These are phyloP conservation scores for Xerus inauris DNA, from an alignment of 2,113 vertebrate species.

Conservation along the genomic window DNA sequence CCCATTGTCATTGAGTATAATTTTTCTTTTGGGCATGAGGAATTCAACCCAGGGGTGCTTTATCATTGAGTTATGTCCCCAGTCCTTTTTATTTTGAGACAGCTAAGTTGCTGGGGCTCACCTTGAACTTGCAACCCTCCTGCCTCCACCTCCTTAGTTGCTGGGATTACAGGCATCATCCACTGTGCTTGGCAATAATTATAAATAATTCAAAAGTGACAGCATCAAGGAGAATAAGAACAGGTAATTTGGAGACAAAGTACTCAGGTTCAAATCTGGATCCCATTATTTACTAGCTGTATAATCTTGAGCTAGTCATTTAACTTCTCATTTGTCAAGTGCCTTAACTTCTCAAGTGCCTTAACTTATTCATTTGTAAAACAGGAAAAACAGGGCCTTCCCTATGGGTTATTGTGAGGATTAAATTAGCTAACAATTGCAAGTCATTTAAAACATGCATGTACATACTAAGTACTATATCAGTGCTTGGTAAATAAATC, in stretches of 20 bases:
- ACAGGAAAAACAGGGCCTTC: neutral
- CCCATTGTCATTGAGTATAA: no score
- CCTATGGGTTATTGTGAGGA: neutral
- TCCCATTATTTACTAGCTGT: neutral
- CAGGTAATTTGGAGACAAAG: neutral
- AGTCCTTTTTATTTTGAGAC: no score
- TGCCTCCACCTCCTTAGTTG: no score
- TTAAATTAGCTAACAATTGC: neutral
- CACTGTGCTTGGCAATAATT: no score
- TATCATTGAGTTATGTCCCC: no score
- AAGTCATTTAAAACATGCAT: neutral
- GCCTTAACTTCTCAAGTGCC: no score
- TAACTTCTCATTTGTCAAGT: no score
- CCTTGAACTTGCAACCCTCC: no score
- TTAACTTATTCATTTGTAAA: conserved; percentile 3
- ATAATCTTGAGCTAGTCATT: neutral
- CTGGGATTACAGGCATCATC: no score
- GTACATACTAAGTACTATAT: neutral
- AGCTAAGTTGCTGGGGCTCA: no score
- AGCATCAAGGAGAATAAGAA: neutral
- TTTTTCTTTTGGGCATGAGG: no score
- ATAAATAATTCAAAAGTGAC: neutral
- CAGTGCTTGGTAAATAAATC: neutral
- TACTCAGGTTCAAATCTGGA: neutral
- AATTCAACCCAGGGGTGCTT: no score